Evolutionary conservation across 2,113 vertebrate species (phyloP), one percentile per base, ranked within the genome.

Genomic region (Leptodactylus fuscus): DNA sequence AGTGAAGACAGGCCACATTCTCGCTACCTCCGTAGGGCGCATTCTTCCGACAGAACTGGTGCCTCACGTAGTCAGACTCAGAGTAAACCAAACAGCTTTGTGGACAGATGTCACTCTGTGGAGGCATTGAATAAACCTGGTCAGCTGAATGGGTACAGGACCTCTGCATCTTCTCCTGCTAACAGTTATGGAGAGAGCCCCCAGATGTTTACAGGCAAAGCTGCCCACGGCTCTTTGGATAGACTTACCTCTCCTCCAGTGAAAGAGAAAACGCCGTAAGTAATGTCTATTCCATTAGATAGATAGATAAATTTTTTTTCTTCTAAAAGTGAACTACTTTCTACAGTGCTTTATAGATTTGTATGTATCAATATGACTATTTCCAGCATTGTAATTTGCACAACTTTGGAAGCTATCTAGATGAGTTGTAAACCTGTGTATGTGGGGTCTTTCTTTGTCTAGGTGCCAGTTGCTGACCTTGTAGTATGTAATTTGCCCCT

Each of bases 1-100:
- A 48, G 55, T 71, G 93, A 92, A 88, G 93, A 94, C 51, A 86
- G 92, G n/a, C 95, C 97, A 0, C 96, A 95, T 85, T 98, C 97
- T 0, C 95, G 96, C 34, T 98, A 97, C 89, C 93, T 97, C 8
- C 94, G 97, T 18, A 94, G 97, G 87, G 96, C 97, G 20, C 96
- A 97, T 85, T 99, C 98, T 5, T 96, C 97, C 9, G 97, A 98
- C 4, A 94, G 96, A 84, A 95, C 95, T 4, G 88, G 91, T 29
- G 77, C 92, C 7, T 90, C 91, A 36, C 88, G 82, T 15, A 88
- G 90, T 74, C 91, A 92, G 0, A 87, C 89, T 46, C 93, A 87
- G 38, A 90, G 87, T 62, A 85, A 81, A 4, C 85, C 90, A 41
- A 85, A 87, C 0, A 80, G 70, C 3, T 77, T 90, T 62, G 60